Evolutionary conservation across 2,888 invertebrate genomes (phyloP), one percentile per base, ranked within the genome.

Genomic region (Horisme vitalbata): DNA sequence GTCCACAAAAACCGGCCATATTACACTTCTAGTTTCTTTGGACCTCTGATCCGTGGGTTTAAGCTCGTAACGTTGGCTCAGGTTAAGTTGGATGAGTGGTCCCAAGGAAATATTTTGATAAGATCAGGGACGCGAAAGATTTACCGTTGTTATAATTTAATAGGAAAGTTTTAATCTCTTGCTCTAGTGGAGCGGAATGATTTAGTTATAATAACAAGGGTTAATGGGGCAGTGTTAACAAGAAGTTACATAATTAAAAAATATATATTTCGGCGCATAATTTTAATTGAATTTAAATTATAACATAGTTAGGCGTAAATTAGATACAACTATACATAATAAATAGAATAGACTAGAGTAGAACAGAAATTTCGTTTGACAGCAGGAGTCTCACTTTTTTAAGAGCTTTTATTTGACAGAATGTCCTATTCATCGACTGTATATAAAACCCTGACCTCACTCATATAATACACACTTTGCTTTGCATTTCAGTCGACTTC

Each of bases 121-220:
- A 65, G 61, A 68, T 68, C 65, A 43, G 59, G 66, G 61, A 63
- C 57, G 60, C 52, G 52, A 38, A 39, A 57, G 66, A 71, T 69
- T 68, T 67, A 68, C 59, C 62, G 65, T 45, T 44, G 52, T 41
- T 49, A 50, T 61, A 65, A 71, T 63, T 63, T 69, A 61, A 50
- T 53, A 36, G 52, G 47, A 35, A 63, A 65, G 61, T 66, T 69
- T 60, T 58, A 68, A 68, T 65, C 52, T 61, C 41, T 48, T 52
- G 41, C 18, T 32, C 14, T 18, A 43, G 32, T 37, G 37, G 21
- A 24, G 7, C 33, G 43, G 11, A 13, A 33, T 30, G 43, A 47
- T 24, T 47, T 38, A 41, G 18, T 48, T 18, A 41, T 35, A 35
- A 10, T 35, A 30, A 46, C 32, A 30, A 4, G 13, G 47, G 36